Base-by-base conservation (phyloP, 2,888 invertebrate species). In the Lasioglossum lativentre region DNA sequence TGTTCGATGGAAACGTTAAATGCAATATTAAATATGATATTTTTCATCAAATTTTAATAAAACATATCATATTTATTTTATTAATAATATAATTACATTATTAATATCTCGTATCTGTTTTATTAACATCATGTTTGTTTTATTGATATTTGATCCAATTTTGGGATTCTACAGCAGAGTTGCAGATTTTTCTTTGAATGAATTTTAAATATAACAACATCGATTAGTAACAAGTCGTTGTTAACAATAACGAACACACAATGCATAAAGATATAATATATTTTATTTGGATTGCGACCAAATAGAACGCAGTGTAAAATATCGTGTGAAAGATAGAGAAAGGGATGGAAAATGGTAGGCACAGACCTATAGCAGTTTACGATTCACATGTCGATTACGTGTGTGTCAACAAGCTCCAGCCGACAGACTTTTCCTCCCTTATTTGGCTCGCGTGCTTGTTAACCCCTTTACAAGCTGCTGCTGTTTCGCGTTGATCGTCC, bases 361-460 rank as follows among this genome's bases (percentile, higher is more conserved):
- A 12, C n/a, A 40, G 23, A 40, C 4, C 70, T 19, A 12, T 34
- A 27, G 70, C 75, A 73, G 71, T 80, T 86, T 86, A 78, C 83
- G 74, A 80, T 83, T 52, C 75, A 40, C 76, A 30, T 47, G 78
- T 78, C 75, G 68, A 83, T 85, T 83, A 79, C 70, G 73, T 81
- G 76, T 81, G 75, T 84, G 68, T 86, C 78, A 80, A 80, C 77
- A 85, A 23, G 72, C 68, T 70, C 27, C 45, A 70, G 40, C 42
- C 78, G 72, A 68, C 52, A 70, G 83, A 88, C 68, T 42, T 73
- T 81, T 76, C 78, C 78, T 75, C 82, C 84, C 78, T 84, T 84
- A 84, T 86, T 86, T 82, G 72, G 68, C 78, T 63, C 59, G 72
- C 73, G 68, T 80, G 78, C 83, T 86, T 84, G 84, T 88, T 86